phyloP scores from a whole-genome alignment of 2,113 vertebrate genomes.

The Grammomys surdaster region DNA sequence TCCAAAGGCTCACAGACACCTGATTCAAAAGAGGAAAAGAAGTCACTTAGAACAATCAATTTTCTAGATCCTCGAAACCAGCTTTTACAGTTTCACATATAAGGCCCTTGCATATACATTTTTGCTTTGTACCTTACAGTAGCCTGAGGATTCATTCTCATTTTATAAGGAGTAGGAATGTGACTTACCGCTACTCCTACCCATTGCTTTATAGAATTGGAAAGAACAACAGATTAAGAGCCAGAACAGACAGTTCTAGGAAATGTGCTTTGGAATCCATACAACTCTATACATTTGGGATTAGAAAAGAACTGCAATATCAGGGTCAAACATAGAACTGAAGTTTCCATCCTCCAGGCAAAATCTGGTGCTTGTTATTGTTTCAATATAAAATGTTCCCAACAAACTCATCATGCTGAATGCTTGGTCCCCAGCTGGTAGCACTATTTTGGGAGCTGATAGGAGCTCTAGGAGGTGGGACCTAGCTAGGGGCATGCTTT shows the following conservation, averaged over 20 bases:
- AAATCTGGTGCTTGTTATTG: conserved; percentile 8
- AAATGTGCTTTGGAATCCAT: conserved; percentile 44
- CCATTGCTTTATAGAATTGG: conserved; percentile 12
- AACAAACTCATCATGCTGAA: background rate
- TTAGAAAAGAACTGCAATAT: conserved; percentile 38
- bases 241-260: conserved; percentile 16
- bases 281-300: conserved; percentile 20
- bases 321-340: background rate
- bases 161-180: conserved; percentile 21
- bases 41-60: background rate
- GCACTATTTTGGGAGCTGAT: conserved; percentile 9
- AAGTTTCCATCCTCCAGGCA: conserved; percentile 13
- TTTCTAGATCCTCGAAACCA: background rate
- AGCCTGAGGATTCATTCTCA: background rate
- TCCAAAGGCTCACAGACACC: background rate
- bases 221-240: conserved; percentile 49
- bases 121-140: background rate
- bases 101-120: conserved; percentile 11
- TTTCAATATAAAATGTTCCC: conserved; percentile 28
- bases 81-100: background rate
- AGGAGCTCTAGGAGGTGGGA: background rate
- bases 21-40: conserved; percentile 43
- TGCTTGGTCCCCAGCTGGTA: background rate
- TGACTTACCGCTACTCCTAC: conserved; percentile 13
- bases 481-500: background rate